Conservation (phyloP, 2,888 invertebrate species). For the Epirrita christyi region DNA sequence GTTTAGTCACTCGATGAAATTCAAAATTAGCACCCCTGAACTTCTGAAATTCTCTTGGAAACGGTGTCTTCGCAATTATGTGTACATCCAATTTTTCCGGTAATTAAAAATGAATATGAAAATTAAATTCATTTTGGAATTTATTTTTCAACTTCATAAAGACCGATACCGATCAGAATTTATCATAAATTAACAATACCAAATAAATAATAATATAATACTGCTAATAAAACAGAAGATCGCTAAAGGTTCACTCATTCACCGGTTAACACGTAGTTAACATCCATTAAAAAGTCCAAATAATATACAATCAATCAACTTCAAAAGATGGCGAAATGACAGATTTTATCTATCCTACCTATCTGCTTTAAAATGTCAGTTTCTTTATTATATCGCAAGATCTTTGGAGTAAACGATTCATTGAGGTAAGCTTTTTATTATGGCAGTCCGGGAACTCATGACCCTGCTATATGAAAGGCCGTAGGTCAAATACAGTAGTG, state of each 20-base stretch:
- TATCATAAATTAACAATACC: conserved; percentile 14
- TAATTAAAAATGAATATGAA: conserved; percentile 4
- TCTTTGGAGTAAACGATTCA: background rate
- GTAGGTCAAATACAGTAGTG: no score
- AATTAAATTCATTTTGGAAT: conserved; percentile 15
- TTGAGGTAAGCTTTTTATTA: no score
- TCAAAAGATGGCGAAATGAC: conserved; percentile 7
- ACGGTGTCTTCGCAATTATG: no score
- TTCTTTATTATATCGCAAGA: conserved; percentile 1
- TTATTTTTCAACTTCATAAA: conserved; percentile 15
- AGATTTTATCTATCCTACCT: conserved; percentile 19
- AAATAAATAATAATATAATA: conserved; percentile 13
- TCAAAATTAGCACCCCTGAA: background rate
- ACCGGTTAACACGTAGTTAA: conserved; percentile 24
- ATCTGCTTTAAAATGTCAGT: conserved; percentile 12
- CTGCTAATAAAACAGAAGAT: conserved; percentile 19
- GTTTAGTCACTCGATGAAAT: no score
- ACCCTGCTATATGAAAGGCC: no score
- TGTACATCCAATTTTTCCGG: no score
- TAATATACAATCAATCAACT: conserved; percentile 8
- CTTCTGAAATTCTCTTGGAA: no score
- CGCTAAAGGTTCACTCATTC: conserved; percentile 4
- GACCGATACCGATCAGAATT: conserved; percentile 19
- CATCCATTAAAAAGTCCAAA: conserved; percentile 10
- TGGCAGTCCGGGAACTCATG: no score